Conservation (phyloP, 2,797 vertebrate species). For the Choloepus didactylus region DNA sequence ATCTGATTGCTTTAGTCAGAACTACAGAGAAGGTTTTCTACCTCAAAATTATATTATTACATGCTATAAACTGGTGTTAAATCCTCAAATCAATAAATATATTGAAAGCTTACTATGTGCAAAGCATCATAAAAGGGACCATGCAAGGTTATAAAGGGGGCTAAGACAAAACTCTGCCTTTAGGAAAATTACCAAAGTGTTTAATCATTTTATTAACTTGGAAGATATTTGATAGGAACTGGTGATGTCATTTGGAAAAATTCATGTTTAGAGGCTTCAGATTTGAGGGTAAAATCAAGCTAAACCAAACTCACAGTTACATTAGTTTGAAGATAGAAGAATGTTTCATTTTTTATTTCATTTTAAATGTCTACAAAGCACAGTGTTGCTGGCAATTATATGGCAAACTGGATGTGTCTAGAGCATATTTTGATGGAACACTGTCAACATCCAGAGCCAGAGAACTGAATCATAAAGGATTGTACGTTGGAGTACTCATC, state of each 20-base stretch:
- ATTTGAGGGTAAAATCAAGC: neutral
- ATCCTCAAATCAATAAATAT: conserved; percentile 7
- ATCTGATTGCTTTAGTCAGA: neutral
- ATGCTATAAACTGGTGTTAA: neutral
- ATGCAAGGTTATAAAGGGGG: neutral
- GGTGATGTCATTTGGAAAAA: neutral
- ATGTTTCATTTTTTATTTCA: neutral
- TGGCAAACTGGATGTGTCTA: neutral
- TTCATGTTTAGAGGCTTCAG: neutral
- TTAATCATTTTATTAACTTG: neutral
- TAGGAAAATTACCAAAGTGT: neutral
- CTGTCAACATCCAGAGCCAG: neutral
- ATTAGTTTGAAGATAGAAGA: neutral
- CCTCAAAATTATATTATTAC: neutral
- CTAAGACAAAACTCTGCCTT: neutral
- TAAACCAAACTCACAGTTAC: neutral
- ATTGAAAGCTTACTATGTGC: neutral
- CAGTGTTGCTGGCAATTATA: neutral
- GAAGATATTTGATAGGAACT: neutral
- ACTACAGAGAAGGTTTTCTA: neutral
- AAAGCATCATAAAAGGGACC: neutral
- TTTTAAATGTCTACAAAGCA: neutral
- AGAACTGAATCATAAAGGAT: neutral
- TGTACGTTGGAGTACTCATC: neutral
- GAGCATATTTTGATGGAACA: neutral